Percentiles rank a stretch among this genome's conserved stretches.
Conservation (phyloP, 2,888 invertebrate genomes). For the Rhabditophanes sp. region DNA sequence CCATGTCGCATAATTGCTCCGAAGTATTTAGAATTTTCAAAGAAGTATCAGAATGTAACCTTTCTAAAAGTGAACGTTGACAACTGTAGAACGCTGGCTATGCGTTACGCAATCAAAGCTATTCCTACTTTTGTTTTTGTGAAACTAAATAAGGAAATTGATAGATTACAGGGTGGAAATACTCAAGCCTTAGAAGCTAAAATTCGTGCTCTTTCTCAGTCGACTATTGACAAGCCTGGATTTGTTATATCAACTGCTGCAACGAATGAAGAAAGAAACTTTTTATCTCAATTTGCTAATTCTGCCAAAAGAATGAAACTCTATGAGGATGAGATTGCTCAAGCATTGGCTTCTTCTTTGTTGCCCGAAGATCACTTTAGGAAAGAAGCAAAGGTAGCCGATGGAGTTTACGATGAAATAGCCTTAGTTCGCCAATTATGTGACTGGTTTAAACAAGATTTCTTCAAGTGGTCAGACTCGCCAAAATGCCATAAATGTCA, state of each 20-base stretch:
- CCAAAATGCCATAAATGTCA: slow-evolving; percentile 58
- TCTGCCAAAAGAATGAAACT: slow-evolving; percentile 6
- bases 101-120: slow-evolving; percentile 69
- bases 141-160: slow-evolving; percentile 57
- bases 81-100: slow-evolving; percentile 52
- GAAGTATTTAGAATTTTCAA: slow-evolving; percentile 68
- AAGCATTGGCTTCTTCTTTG: slow-evolving; percentile 29
- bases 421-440: slow-evolving; percentile 52
- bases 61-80: slow-evolving; percentile 80
- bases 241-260: slow-evolving; percentile 9
- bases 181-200: slow-evolving; percentile 64
- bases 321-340: slow-evolving; percentile 26
- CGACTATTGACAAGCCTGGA: slow-evolving; percentile 1
- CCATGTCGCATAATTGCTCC: slow-evolving; percentile 88
- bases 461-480: slow-evolving; percentile 76
- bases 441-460: slow-evolving; percentile 76
- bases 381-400: slow-evolving; percentile 9
- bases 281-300: slow-evolving; percentile 16
- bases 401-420: slow-evolving; percentile 13
- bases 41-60: slow-evolving; percentile 69
- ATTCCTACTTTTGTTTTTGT: slow-evolving; percentile 98
- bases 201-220: slow-evolving; percentile 51
- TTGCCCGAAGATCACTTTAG: slow-evolving; percentile 24
- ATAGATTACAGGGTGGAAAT: slow-evolving; percentile 73
- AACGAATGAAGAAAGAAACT: slow-evolving; percentile 19